These are phyloP conservation scores for Eriocheir sinensis DNA, from an alignment of 1,140 invertebrate species.

Conservation along the genomic window DNA sequence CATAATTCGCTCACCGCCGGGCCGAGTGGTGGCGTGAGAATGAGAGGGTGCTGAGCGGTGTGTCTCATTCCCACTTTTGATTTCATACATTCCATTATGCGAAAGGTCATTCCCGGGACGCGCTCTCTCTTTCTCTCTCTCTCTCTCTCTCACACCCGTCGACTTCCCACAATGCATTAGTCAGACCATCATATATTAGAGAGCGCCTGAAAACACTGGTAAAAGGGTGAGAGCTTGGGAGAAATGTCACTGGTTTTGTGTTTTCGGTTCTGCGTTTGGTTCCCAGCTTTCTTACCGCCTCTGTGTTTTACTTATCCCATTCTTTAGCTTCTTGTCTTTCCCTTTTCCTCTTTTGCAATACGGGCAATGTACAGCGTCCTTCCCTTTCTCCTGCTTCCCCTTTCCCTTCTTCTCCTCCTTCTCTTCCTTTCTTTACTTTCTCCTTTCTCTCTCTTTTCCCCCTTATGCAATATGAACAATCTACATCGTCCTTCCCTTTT, in stretches of 20 bases:
- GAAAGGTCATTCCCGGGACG: neutral
- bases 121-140: no score
- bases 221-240: neutral
- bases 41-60: neutral
- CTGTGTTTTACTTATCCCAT: neutral
- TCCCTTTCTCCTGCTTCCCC: neutral
- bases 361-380: no score
- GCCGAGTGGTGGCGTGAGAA: neutral
- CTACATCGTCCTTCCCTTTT: neutral
- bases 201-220: neutral
- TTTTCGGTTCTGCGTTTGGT: neutral
- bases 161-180: neutral
- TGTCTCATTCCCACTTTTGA: neutral
- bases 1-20: neutral
- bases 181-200: neutral
- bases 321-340: no score
- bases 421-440: no score
- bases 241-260: neutral
- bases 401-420: neutral
- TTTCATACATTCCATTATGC: slow-evolving; percentile 13
- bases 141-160: no score
- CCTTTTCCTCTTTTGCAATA: no score
- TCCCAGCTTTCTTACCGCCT: neutral
- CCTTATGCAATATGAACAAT: no score
- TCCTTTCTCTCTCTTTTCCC: neutral